Evolutionary conservation across 2,888 invertebrate genomes (phyloP), one percentile per base, ranked within the genome.

Genomic region (Latrodectus elegans): DNA sequence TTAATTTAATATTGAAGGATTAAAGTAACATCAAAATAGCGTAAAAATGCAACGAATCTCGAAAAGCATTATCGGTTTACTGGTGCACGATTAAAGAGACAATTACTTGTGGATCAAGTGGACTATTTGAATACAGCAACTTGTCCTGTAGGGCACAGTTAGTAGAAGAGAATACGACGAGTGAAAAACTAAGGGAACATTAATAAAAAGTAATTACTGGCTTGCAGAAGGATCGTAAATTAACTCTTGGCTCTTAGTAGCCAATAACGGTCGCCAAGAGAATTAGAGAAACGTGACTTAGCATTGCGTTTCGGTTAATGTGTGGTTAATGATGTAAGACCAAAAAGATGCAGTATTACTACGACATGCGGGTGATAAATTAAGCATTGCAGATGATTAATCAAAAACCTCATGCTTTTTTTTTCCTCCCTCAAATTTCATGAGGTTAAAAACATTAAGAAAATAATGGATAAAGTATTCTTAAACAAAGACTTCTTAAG

Each of bases 131-230:
- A 60, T 60, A 60, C 60, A 60, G 6, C n/a, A 60, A 8, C 60
- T 60, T n/a, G n/a, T n/a, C 14, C 60, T 60, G 11, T n/a, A 60
- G 12, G 12, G 60, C 60, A 60, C 60, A 60, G n/a, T 60, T 60
- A 60, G 60, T 38, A 6, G 38, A 6, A 38, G 38, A 38, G 15
- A 60, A 60, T 15, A n/a, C 8, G 60, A 11, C 60, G 60, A 60
- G n/a, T 15, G 60, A 60, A 60, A n/a, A 9, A 49, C 76, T n/a
- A 51, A 51, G 38, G 64, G 65, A 77, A 65, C 80, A 73, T 80
- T 80, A 72, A 80, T 73, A 80, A 80, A 80, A 80, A 73, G 80
- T 80, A 80, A 80, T 80, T 80, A 80, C 72, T 22, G 17, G 49
- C 72, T 65, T 52, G 51, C n/a, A 22, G 64, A 72, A 73, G 64